These are phyloP conservation scores for Platycheirus albimanus DNA, from an alignment of 2,888 invertebrate genomes.

Conservation along the genomic window DNA sequence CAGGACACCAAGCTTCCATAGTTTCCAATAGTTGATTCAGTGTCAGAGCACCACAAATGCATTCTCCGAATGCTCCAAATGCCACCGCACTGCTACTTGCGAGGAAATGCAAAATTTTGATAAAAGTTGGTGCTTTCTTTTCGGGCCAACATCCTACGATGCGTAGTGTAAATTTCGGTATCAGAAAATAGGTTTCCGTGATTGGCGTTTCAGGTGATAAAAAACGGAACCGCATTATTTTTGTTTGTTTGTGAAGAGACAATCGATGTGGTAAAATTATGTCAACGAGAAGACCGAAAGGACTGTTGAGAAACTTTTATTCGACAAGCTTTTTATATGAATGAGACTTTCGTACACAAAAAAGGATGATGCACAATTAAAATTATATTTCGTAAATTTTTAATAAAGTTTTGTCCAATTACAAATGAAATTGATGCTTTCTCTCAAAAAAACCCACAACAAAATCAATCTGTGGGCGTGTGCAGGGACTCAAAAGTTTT, in stretches of 20 bases:
- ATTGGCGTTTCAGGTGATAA: conserved; percentile 75
- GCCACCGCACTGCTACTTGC: conserved; percentile 77
- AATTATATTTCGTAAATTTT: conserved; percentile 38
- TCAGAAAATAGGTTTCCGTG: conserved; percentile 77
- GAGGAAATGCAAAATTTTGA: conserved; percentile 74
- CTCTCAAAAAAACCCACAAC: conserved; percentile 8
- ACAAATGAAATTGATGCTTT: conserved; percentile 22
- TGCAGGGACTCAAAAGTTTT: conserved; percentile 26
- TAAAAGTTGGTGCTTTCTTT: conserved; percentile 64
- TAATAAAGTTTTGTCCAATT: conserved; percentile 33
- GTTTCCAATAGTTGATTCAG: conserved; percentile 77
- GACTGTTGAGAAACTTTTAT: neutral
- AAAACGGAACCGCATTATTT: conserved; percentile 70
- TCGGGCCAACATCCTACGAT: conserved; percentile 80
- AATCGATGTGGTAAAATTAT: neutral
- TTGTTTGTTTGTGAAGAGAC: neutral
- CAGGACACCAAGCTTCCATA: conserved; percentile 81
- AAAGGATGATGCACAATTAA: neutral
- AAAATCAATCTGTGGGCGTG: conserved; percentile 18
- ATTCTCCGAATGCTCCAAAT: conserved; percentile 78
- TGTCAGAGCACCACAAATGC: conserved; percentile 77
- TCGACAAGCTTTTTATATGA: neutral
- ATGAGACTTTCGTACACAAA: neutral
- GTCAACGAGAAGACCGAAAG: neutral
- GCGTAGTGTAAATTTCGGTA: conserved; percentile 77